Evolutionary conservation across 37 sponge, comb jelly and placozoan species (phyloP), one percentile per base, ranked within the genome.

Genomic region (Aplysina aerophoba): DNA sequence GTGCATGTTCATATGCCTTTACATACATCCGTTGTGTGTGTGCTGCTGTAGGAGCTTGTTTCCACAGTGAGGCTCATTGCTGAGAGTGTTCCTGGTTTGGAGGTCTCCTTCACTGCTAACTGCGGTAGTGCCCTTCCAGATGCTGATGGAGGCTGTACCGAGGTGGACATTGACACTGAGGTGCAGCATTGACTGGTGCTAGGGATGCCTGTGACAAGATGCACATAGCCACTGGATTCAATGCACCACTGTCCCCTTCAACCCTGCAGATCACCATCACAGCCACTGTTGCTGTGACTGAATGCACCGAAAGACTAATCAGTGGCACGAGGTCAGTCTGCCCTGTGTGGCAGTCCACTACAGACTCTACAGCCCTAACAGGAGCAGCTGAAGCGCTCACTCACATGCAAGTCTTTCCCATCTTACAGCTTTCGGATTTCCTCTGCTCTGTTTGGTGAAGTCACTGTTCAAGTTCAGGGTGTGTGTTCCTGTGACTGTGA

Each of bases 71-170:
- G 78, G 21, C 25, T 75, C 20, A 36, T 75, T 22, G 78, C 78
- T 50, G 78, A 75, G 16, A 40, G 25, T 24, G 40, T 75, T 75
- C 78, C 78, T 44, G 78, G 78, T 75, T 53, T 75, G 0, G n/a
- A 22, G 21, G 78, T 75, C n/a, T 24, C 44, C 22, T 75, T 41
- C 53, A 41, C 2, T 36, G 50, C 78, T 50, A 11, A 21, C 21
- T 50, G 78, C 11, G 44, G 78, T 36, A 54, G 0, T 50, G 33
- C 54, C 20, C 5, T 75, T 22, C 21, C 53, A n/a, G 44, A 53
- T 40, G 24, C 78, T 24, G 8, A 36, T 44, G 78, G 78, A 25
- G 78, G 44, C 21, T 75, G 78, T 41, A 53, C 50, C 25, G 41
- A 40, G 14, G 44, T 75, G 4, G 14, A 0, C 50, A 50, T 75